Conservation (phyloP, 2,888 invertebrate genomes). For the Catotricha subobsoleta region DNA sequence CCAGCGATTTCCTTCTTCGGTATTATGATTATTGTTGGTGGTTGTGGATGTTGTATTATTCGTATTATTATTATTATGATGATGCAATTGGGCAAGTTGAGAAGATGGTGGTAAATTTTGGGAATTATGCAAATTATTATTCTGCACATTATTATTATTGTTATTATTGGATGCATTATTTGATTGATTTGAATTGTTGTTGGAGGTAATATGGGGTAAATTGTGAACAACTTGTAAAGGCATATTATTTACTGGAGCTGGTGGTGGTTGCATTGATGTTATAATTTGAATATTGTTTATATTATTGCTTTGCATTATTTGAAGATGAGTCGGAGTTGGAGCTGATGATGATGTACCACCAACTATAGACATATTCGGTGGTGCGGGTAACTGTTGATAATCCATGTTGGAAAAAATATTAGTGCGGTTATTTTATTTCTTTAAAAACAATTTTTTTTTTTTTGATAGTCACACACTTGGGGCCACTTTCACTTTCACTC, state of each 20-base stretch:
- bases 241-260: constrained; percentile 15
- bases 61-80: constrained; percentile 12
- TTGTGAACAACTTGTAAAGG: constrained; percentile 28
- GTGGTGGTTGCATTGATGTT: constrained; percentile 21
- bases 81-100: constrained; percentile 10
- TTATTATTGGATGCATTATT: constrained; percentile 13
- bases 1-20: constrained; percentile 27
- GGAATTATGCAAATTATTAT: constrained; percentile 7
- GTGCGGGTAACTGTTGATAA: constrained; percentile 24
- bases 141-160: constrained; percentile 7
- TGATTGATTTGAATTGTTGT: constrained; percentile 12
- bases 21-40: constrained; percentile 12
- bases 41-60: constrained; percentile 13
- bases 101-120: constrained; percentile 10
- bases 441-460: neutral
- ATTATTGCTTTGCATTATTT: constrained; percentile 10
- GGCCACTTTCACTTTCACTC: neutral
- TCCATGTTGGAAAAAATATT: constrained; percentile 18
- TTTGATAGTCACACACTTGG: neutral
- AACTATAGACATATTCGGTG: constrained; percentile 16
- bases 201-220: constrained; percentile 23
- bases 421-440: neutral
- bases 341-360: constrained; percentile 18
- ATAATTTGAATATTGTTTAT: constrained; percentile 17
- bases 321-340: constrained; percentile 9